These are phyloP conservation scores for Adrianichthys oophorus DNA, from an alignment of 2,797 vertebrate species.

Conservation along the genomic window DNA sequence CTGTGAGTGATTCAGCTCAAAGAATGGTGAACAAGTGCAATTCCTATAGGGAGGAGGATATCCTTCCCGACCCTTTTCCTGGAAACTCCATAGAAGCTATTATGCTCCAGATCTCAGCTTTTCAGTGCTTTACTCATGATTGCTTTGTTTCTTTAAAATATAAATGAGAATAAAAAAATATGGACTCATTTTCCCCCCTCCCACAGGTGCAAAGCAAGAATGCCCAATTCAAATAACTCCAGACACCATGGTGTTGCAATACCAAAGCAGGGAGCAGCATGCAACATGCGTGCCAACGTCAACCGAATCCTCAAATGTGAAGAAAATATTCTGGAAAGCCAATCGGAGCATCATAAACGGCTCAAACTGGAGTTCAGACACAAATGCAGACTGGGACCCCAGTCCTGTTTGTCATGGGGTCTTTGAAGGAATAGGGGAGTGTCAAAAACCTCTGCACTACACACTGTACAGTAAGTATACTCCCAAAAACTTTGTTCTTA, in stretches of 20 bases:
- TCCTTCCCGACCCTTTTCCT: slow-evolving; percentile 68
- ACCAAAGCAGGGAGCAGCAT: background rate
- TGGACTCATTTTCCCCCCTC: background rate
- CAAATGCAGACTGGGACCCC: slow-evolving; percentile 36
- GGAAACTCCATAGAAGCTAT: slow-evolving; percentile 29
- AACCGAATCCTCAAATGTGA: accelerated
- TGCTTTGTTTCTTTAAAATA: slow-evolving; percentile 16
- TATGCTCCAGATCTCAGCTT: slow-evolving; percentile 20
- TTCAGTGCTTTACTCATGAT: background rate
- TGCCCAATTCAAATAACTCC: slow-evolving; percentile 61
- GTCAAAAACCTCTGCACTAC: slow-evolving; percentile 39
- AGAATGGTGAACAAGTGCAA: slow-evolving; percentile 35
- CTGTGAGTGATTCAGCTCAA: slow-evolving; percentile 13
- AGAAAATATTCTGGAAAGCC: slow-evolving; percentile 43
- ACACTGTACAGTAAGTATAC: slow-evolving; percentile 67
- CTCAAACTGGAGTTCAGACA: slow-evolving; percentile 6
- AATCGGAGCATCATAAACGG: accelerated
- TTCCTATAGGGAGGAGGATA: slow-evolving; percentile 33
- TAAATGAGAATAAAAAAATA: slow-evolving; percentile 2
- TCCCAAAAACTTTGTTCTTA: background rate
- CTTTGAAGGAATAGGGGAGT: slow-evolving; percentile 7
- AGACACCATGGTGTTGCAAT: slow-evolving; percentile 51
- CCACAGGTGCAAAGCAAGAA: slow-evolving; percentile 42
- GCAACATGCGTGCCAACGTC: slow-evolving; percentile 20
- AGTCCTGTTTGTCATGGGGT: slow-evolving; percentile 31